Base-by-base conservation (phyloP, 2,797 vertebrate genomes). In the Sebastes vulpes region DNA sequence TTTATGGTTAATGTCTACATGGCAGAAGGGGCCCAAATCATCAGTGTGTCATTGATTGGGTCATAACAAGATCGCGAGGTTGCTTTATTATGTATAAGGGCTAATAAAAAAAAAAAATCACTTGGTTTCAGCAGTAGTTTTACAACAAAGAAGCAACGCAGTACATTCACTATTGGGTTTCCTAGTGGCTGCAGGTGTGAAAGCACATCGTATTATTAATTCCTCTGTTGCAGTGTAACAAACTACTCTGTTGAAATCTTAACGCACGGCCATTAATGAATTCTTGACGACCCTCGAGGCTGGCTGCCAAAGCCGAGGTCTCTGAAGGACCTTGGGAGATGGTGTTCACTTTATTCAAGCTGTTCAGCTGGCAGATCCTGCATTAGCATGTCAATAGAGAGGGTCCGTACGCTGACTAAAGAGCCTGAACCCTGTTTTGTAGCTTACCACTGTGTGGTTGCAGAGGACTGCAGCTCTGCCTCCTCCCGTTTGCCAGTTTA, bases 371-470 rank as follows among this genome's bases (percentile, higher is more conserved):
- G 82, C 85, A 88, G 84, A 88, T 87, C 82, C 48, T n/a, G 69
- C 77, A 96, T 96, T 96, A 95, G 93, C 96, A 96, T 96, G 90
- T 96, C 94, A 96, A 96, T 95, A 77, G 91, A 88, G 85, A 82
- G 74, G 63, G 71, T 84, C 75, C 72, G 66, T 65, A 67, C 53
- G 20, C 82, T 66, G 68, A 63, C 74, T 42, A 82, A 86, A 75
- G 82, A 83, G 76, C 68, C 56, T 42, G 46, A 79, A 63, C 72
- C 81, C 72, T 71, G 63, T 67, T 85, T 58, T 76, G 70, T 16
- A 57, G 65, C 58, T 58, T 64, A 87, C 72, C 67, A 38, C 61
- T 21, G 1, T 82, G 91, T 50, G 65, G 72, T 74, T 77, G 56
- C 64, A 72, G 86, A 72, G 86, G 69, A 81, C 83, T 70, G 56